Conservation (phyloP, 2,888 invertebrate genomes). For the Junonia oenone region DNA sequence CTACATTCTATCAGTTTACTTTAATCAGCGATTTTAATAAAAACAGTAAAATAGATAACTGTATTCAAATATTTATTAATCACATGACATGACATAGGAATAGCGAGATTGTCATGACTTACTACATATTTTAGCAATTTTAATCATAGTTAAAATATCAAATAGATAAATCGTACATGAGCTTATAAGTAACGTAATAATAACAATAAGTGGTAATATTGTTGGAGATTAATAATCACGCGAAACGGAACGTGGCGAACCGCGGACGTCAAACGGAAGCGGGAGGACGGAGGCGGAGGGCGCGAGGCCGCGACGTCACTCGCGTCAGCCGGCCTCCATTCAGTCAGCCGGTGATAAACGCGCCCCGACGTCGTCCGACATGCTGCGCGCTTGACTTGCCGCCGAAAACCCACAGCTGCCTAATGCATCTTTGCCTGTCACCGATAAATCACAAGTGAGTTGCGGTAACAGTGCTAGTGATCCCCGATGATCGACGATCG, state of each 20-base stretch:
- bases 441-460: slow-evolving; percentile 66
- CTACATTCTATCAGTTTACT: no score
- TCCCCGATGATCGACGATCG: background rate
- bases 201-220: background rate
- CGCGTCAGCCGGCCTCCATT: slow-evolving; percentile 28
- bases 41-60: no score
- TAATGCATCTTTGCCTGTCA: slow-evolving; percentile 65
- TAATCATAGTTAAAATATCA: no score
- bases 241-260: slow-evolving; percentile 16
- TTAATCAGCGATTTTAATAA: no score
- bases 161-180: no score
- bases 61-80: no score
- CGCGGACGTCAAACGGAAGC: slow-evolving; percentile 17
- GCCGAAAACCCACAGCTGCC: slow-evolving; percentile 50
- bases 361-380: slow-evolving; percentile 58
- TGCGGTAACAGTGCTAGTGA: background rate
- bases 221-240: background rate
- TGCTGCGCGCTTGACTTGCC: slow-evolving; percentile 57
- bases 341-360: slow-evolving; percentile 61
- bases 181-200: no score
- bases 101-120: no score
- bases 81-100: no score
- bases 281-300: slow-evolving; percentile 18
- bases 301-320: slow-evolving; percentile 29
- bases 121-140: no score